Percentiles rank a stretch among this genome's conserved stretches.
Evolutionary conservation across 2,888 invertebrate genomes (phyloP).

Genomic region (Catocala nupta): DNA sequence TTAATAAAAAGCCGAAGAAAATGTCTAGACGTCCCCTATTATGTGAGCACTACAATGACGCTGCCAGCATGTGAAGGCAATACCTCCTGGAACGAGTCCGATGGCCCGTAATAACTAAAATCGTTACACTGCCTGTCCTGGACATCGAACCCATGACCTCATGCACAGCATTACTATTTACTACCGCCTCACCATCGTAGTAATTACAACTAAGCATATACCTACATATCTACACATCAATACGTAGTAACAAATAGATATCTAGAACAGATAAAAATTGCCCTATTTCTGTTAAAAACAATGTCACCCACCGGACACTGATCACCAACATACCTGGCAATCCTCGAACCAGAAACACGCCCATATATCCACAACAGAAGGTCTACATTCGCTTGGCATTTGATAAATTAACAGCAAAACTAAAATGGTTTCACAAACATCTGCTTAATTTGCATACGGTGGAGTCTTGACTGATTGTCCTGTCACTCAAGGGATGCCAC

Average conservation of each 20-base stretch:
- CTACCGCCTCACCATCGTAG: too few species aligned
- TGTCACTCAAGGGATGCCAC: constrained; percentile 57
- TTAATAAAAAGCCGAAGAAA: too few species aligned
- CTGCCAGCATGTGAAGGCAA: too few species aligned
- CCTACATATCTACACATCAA: background rate
- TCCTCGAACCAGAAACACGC: background rate
- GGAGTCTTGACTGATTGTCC: constrained; percentile 72
- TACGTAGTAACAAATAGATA: constrained; percentile 10
- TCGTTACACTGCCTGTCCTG: too few species aligned
- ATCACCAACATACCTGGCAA: constrained; percentile 15
- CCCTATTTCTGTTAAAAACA: constrained; percentile 50
- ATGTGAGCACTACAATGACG: too few species aligned
- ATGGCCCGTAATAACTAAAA: too few species aligned
- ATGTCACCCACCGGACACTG: constrained; percentile 53
- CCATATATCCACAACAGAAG: constrained; percentile 7
- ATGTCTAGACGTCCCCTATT: too few species aligned
- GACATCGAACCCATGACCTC: too few species aligned
- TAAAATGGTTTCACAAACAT: constrained; percentile 53
- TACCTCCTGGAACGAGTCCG: too few species aligned
- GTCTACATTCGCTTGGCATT: constrained; percentile 20
- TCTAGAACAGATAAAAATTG: constrained; percentile 23
- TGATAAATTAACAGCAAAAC: constrained; percentile 1
- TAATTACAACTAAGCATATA: too few species aligned
- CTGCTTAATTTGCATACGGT: constrained; percentile 72
- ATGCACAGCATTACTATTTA: too few species aligned